Base-by-base conservation (phyloP, 2,888 invertebrate species). In the Hypselothyrea guttata region DNA sequence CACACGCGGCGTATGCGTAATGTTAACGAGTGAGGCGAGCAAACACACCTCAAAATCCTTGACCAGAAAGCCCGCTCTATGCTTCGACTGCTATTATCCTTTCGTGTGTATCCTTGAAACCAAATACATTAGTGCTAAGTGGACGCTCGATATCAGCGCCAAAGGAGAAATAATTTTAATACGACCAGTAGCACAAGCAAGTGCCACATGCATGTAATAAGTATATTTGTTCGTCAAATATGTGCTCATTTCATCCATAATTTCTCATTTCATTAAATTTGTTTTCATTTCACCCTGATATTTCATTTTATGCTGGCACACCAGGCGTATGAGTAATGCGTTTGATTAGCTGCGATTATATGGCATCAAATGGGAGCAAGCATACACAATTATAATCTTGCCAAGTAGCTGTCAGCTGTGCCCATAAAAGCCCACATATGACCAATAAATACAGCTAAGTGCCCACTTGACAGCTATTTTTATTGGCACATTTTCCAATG, bases 21-120 rank as follows among this genome's bases (percentile, higher is more conserved):
- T 75, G 53, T 67, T 44, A 67, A 55, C 71, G 11, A 57, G 7
- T 33, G 15, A 27, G 18, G 28, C 4, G 7, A 11, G 30, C 7
- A 22, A 45, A 76, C 84, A 78, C 77, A 74, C 84, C 77, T 84
- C 33, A 54, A 67, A 61, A 65, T 71, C 82, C 82, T 78, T 84
- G 82, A 77, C 68, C 56, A 70, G 57, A 69, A 49, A 35, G 52
- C 22, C n/a, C 13, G 35, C 12, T 11, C 30, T 9, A 22, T 22
- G 22, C 22, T 22, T 22, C 7, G 8, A 5, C 11, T 7, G 31
- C 54, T 49, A 13, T 53, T 64, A 72, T 73, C 71, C 73, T 31
- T 73, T 54, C 13, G 22, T 47, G 15, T 59, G 12, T 64, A 65
- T 55, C 72, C 75, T 65, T 71, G 82, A 63, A 74, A 71, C 57